Evolutionary conservation across 2,888 invertebrate genomes (phyloP).

Genomic region (Physocephala rufipes): DNA sequence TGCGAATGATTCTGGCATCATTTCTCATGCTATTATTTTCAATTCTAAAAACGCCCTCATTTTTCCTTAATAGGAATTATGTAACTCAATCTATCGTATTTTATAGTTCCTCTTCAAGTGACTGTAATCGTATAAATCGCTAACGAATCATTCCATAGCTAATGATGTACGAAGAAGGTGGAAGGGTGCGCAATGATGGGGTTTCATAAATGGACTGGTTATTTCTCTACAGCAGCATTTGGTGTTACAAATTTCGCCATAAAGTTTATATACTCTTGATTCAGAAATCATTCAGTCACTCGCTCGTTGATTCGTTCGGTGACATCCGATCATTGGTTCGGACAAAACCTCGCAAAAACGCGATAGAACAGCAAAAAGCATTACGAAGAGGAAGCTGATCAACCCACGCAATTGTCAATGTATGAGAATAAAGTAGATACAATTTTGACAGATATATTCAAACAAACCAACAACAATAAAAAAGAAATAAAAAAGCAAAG

Average conservation of each 20-base stretch:
- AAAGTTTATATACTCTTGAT: too few species aligned
- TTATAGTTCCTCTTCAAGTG: background rate
- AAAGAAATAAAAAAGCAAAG: background rate
- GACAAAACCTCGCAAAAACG: background rate
- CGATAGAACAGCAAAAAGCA: background rate
- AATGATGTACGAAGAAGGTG: too few species aligned
- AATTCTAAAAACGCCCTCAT: slow-evolving; percentile 8
- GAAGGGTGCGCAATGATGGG: too few species aligned
- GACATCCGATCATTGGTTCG: too few species aligned
- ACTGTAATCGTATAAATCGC: background rate
- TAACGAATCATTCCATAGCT: background rate
- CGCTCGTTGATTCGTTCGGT: too few species aligned
- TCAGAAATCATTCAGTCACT: too few species aligned
- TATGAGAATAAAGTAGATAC: background rate
- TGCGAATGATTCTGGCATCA: too few species aligned
- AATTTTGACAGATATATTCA: background rate
- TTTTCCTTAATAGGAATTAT: background rate
- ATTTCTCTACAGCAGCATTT: background rate
- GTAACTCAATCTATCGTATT: slow-evolving; percentile 5
- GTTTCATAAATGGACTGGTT: background rate
- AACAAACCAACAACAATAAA: background rate
- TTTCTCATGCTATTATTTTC: slow-evolving; percentile 3
- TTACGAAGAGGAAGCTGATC: background rate
- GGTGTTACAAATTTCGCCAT: background rate
- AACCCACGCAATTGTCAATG: background rate